These are phyloP conservation scores for Schizopygopsis malacanthus DNA, from an alignment of 2,797 vertebrate species.

Conservation along the genomic window DNA sequence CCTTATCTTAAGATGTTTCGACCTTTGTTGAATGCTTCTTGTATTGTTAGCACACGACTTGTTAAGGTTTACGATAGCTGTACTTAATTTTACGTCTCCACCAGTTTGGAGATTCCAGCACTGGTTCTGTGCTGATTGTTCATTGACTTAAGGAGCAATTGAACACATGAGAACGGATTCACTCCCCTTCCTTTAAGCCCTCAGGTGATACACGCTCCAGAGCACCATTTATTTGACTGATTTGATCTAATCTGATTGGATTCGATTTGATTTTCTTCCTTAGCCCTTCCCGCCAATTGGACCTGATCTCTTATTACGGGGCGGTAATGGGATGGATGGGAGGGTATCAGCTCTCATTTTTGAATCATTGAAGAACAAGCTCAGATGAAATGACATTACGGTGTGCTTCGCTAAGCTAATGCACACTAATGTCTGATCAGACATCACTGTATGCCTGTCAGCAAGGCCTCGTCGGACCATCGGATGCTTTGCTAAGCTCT, in stretches of 20 bases:
- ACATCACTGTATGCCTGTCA: slow-evolving; percentile 36
- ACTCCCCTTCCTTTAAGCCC: slow-evolving; percentile 43
- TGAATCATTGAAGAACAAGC: slow-evolving; percentile 42
- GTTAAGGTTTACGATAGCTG: background rate
- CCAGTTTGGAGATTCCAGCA: background rate
- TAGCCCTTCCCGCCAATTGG: slow-evolving; percentile 37
- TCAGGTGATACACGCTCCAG: slow-evolving; percentile 40
- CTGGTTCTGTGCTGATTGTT: slow-evolving; percentile 7
- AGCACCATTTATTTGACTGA: slow-evolving; percentile 53
- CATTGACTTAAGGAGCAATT: slow-evolving; percentile 17
- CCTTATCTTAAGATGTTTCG: background rate
- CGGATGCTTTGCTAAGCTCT: background rate
- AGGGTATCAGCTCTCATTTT: slow-evolving; percentile 6
- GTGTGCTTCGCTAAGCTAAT: slow-evolving; percentile 44
- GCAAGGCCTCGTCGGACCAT: background rate
- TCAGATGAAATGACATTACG: slow-evolving; percentile 35
- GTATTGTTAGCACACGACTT: background rate
- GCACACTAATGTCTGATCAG: slow-evolving; percentile 19
- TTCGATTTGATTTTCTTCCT: slow-evolving; percentile 57
- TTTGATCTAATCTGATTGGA: slow-evolving; percentile 59
- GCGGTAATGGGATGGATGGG: slow-evolving; percentile 27
- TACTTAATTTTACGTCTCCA: background rate
- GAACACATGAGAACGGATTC: slow-evolving; percentile 33
- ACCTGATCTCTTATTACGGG: slow-evolving; percentile 45
- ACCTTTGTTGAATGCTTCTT: background rate